phyloP scores from a whole-genome alignment of 2,113 vertebrate genomes.

The Callaeas wilsoni region DNA sequence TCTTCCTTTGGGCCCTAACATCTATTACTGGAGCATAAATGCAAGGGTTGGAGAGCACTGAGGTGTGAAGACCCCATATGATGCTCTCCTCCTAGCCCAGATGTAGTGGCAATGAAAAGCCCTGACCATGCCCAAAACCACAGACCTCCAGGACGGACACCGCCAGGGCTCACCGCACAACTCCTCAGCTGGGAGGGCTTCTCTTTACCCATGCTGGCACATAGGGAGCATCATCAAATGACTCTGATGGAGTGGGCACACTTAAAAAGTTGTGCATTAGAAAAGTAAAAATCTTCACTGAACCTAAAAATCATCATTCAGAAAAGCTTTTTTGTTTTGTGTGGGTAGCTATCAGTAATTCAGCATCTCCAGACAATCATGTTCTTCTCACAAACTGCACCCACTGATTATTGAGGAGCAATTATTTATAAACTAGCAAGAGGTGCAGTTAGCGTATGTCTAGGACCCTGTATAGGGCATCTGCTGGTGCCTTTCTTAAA shows the following conservation, averaged over 20 bases:
- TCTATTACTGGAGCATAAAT: neutral
- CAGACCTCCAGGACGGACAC: neutral
- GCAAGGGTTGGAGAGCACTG: neutral
- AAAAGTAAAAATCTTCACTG: neutral
- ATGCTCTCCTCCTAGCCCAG: neutral
- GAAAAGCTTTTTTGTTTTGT: neutral
- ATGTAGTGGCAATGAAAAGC: neutral
- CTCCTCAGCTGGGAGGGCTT: neutral
- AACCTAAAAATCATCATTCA: neutral
- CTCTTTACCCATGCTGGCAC: neutral
- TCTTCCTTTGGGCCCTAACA: neutral
- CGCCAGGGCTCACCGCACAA: neutral
- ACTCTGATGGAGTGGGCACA: fast-evolving
- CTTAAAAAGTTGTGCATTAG: neutral
- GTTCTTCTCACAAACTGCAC: neutral
- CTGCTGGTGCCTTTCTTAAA: neutral
- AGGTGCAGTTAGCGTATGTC: neutral
- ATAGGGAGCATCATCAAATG: neutral
- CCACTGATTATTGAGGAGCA: neutral
- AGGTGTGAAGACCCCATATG: fast-evolving
- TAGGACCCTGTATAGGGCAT: neutral
- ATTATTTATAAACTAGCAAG: neutral
- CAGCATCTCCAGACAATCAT: neutral
- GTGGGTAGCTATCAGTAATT: neutral
- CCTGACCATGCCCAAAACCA: neutral